Base-by-base conservation (phyloP, 2,113 vertebrate species). In the Semnornis frantzii region DNA sequence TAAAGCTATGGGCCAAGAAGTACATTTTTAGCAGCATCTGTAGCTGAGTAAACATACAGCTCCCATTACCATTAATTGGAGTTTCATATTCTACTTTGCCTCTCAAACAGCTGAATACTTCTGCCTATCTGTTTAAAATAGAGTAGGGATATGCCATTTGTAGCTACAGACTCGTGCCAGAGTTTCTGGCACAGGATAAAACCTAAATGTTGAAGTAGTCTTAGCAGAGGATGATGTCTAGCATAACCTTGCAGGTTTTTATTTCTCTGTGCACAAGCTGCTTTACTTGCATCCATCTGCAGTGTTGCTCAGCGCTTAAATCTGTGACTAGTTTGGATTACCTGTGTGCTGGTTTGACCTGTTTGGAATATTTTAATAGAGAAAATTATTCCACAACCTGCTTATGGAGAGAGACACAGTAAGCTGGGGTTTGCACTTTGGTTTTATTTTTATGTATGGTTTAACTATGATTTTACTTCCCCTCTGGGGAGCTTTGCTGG, bases 41-140 rank as follows among this genome's bases (percentile, higher is more conserved):
- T 90, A 88, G 70, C 73, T 94, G 80, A 93, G 84, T 85, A 78
- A 94, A 76, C 46, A 66, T 59, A 31, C 24, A 85, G 46, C 50
- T 91, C 68, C 84, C 37, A 66, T 87, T 85, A 80, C 34, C 28
- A 59, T 59, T 82, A 68, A 77, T 48, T 85, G n/a, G 46, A 92
- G 71, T 37, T 92, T 19, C 74, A 66, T 57, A 82, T 89, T 87
- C 55, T 63, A 21, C 57, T 91, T 89, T 82, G 55, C n/a, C 23
- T 48, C 79, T 91, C 30, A 80, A 55, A 63, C 10, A 31, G 60
- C 60, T 80, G 57, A 93, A 66, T 37, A 59, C 37, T 89, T 87
- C 37, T 63, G 52, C 60, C 57, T 82, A 50, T 12, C 19, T 85
- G 18, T 76, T 95, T 75, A 59, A 81, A 82, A 76, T 5, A 80